phyloP scores from a whole-genome alignment of 2,888 invertebrate species.

The Leptinotarsa peninsularis region DNA sequence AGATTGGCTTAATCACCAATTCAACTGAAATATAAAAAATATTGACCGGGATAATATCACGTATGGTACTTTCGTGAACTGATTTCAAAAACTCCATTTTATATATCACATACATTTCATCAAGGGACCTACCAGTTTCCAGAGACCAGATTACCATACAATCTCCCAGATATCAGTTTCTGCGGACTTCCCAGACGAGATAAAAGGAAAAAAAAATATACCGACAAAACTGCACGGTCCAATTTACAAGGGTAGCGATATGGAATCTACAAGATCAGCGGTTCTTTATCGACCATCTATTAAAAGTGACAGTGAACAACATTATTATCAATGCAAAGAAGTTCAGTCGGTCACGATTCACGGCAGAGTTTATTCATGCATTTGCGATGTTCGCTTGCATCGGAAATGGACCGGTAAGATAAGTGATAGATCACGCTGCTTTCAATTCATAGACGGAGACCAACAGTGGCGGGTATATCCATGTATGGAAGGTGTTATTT shows the following conservation, averaged over 20 bases:
- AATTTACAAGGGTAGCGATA: constrained; percentile 50
- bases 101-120: background rate
- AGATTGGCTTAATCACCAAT: too few species aligned
- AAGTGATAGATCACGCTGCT: background rate
- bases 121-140: background rate
- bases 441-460: too few species aligned
- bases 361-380: constrained; percentile 61
- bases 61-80: too few species aligned
- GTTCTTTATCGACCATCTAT: constrained; percentile 54
- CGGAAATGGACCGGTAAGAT: constrained; percentile 5
- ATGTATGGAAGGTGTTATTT: too few species aligned
- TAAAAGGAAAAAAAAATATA: constrained; percentile 33
- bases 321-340: constrained; percentile 57
- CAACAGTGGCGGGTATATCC: too few species aligned
- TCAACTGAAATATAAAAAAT: too few species aligned
- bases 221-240: constrained; percentile 42
- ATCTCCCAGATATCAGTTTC: background rate
- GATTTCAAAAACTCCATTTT: too few species aligned
- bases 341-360: constrained; percentile 53
- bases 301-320: constrained; percentile 62
- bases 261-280: constrained; percentile 55
- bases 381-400: background rate
- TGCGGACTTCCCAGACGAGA: background rate
- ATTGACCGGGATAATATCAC: too few species aligned
- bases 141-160: constrained; percentile 4